phyloP scores from a whole-genome alignment of 2,888 invertebrate genomes.

The Chaetogeoica ovagalla region DNA sequence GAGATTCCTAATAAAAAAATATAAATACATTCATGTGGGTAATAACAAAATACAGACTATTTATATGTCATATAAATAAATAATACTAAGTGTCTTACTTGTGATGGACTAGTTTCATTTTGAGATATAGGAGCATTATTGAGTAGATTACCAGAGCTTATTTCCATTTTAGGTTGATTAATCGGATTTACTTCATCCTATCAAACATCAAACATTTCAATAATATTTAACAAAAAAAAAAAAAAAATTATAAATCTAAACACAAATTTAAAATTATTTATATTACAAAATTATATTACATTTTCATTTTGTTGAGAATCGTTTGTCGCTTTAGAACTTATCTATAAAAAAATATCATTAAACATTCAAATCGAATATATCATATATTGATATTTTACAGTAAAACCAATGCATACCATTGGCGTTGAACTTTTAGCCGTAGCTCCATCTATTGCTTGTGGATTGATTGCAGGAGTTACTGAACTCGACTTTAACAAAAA shows the following conservation, averaged over 20 bases:
- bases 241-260: background rate
- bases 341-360: conserved; percentile 35
- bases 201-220: conserved; percentile 4
- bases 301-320: conserved; percentile 9
- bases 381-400: background rate
- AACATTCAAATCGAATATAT: background rate
- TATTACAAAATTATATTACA: conserved; percentile 8
- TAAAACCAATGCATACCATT: conserved; percentile 8
- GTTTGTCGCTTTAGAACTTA: conserved; percentile 7
- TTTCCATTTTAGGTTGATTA: conserved; percentile 39
- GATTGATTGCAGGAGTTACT: conserved; percentile 58
- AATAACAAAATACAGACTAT: background rate
- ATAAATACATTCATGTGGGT: background rate
- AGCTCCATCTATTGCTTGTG: conserved; percentile 57
- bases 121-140: background rate
- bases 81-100: background rate
- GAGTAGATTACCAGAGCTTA: background rate
- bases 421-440: conserved; percentile 45
- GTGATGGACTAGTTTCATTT: conserved; percentile 23
- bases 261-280: background rate
- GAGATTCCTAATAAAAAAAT: conserved; percentile 36
- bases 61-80: background rate
- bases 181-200: conserved; percentile 39
- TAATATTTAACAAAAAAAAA: background rate
- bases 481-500: conserved; percentile 53